These are phyloP conservation scores for Xestia c-nigrum DNA, from an alignment of 2,888 invertebrate genomes.

Conservation along the genomic window DNA sequence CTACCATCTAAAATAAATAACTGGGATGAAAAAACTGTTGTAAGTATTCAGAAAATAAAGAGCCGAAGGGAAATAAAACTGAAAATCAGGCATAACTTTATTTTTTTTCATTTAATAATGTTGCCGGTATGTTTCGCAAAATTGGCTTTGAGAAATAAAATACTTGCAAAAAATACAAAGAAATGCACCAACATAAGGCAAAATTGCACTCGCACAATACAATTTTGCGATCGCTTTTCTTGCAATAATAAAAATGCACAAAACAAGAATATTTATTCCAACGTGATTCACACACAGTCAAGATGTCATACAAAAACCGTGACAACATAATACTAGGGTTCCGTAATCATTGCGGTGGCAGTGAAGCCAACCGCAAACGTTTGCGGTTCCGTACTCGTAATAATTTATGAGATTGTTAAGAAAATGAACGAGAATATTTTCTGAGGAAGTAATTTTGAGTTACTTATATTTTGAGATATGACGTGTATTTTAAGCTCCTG, in stretches of 20 bases:
- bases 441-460: conserved; percentile 5
- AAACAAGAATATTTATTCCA: conserved; percentile 6
- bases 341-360: conserved; percentile 41
- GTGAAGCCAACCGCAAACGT: conserved; percentile 55
- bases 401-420: conserved; percentile 61
- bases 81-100: not conserved
- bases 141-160: not conserved
- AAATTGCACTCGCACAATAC: not conserved
- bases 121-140: not conserved
- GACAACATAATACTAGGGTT: conserved; percentile 58
- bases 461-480: conserved; percentile 9
- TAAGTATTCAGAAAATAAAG: not conserved
- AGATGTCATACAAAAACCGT: conserved; percentile 23
- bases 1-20: too few species aligned
- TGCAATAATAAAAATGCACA: not conserved
- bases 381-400: conserved; percentile 55
- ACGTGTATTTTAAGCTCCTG: not conserved
- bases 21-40: not conserved
- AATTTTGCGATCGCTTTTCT: not conserved
- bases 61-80: not conserved
- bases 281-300: conserved; percentile 29
- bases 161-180: not conserved
- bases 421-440: conserved; percentile 42
- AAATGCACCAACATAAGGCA: not conserved
- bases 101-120: not conserved